Evolutionary conservation across 2,888 invertebrate species (phyloP), one percentile per base, ranked within the genome.

Genomic region (Drosophila ezoana): DNA sequence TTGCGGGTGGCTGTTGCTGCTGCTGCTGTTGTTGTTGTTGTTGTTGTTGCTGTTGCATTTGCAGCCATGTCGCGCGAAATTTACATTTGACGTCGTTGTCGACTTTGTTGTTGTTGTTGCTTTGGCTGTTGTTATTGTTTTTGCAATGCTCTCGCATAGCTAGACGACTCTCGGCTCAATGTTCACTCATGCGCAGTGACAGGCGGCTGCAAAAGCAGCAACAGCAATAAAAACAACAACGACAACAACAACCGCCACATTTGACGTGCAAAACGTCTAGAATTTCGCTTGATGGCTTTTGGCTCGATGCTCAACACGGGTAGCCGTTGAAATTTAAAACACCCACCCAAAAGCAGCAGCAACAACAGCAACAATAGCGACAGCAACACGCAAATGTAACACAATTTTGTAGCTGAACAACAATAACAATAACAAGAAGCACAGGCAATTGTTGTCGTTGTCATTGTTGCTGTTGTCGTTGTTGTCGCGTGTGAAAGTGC

Each of bases 141-240:
- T 49, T 66, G 63, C 38, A 41, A 38, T 23, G 54, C 71, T 68
- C 73, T 60, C 54, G 54, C 62, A 66, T 16, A 48, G 75, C 63
- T 51, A 61, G 75, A 68, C 65, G 28, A 41, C 43, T 63, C 79
- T 63, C 66, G 58, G 82, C 79, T 72, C 83, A 74, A 79, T 85
- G 88, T 76, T 81, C 88, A 85, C 88, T 89, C 89, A 89, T 85
- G 89, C 88, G 89, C 88, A 79, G 61, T 81, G 74, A 84, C 81
- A 74, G 68, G 71, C 79, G 64, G 71, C 79, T 52, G 60, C 69
- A 74, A 43, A n/a, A n/a, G n/a, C 67, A 68, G 38, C 65, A 56
- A 6, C 23, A 23, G 23, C 23, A 73, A 11, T 44, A 45, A 1
- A 57, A 68, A 16, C 51, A 58, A 14, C 52, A 62, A n/a, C 48